Evolutionary conservation across 1,140 invertebrate genomes (phyloP).

Genomic region (Drosophila quadrilineata): DNA sequence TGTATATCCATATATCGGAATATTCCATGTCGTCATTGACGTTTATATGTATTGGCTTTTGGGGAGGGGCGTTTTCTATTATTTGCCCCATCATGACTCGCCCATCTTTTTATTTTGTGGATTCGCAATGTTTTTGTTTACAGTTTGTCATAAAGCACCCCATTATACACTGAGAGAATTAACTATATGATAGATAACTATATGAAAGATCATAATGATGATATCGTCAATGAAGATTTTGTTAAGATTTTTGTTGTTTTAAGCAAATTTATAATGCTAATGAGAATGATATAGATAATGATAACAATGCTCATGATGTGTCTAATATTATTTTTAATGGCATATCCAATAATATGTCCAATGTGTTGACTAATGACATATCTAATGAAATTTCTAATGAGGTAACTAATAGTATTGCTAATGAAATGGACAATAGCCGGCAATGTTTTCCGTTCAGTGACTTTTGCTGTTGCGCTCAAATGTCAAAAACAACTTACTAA

Average conservation of each 20-base stretch:
- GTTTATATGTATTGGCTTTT: too few relatives aligned
- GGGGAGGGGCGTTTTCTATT: not conserved
- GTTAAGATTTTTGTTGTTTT: not conserved
- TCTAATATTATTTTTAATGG: not conserved
- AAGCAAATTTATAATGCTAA: not conserved
- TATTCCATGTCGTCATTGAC: not conserved
- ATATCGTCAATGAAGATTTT: not conserved
- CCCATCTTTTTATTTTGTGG: not conserved
- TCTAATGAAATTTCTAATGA: not conserved
- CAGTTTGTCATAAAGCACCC: not conserved
- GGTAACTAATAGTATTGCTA: not conserved
- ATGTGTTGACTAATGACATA: not conserved
- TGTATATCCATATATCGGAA: too few relatives aligned
- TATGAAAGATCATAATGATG: not conserved
- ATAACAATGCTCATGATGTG: not conserved
- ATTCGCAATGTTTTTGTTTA: not conserved
- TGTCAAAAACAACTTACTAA: not conserved
- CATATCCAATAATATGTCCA: too few relatives aligned
- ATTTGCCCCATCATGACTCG: not conserved
- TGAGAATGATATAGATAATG: not conserved
- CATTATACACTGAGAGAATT: not conserved
- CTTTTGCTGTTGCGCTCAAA: not conserved
- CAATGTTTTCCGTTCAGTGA: not conserved
- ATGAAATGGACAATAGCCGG: not conserved
- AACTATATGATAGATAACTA: not conserved